Conservation (phyloP, 2,888 invertebrate species). For the Macrostomum cliftonense region DNA sequence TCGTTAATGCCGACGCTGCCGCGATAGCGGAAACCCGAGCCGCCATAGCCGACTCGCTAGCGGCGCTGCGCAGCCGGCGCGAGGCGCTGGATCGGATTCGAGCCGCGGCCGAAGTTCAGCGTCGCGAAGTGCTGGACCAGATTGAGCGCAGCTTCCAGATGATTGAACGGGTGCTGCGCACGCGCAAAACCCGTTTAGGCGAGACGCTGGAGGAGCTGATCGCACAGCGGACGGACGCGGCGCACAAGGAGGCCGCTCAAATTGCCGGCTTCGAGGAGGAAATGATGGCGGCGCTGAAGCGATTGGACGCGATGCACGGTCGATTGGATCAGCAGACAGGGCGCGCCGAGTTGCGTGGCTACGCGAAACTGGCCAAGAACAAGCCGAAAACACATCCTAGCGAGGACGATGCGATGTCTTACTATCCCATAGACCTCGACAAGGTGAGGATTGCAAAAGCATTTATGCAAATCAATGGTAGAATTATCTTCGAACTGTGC, state of each 20-base stretch:
- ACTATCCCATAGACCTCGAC: constrained; percentile 7
- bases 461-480: too few species aligned
- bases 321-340: constrained; percentile 25
- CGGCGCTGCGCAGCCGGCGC: too few species aligned
- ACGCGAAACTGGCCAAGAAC: constrained; percentile 40
- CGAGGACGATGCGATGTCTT: constrained; percentile 5
- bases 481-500: too few species aligned
- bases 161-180: neutral
- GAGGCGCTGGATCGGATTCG: too few species aligned
- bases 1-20: too few species aligned
- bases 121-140: neutral
- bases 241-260: constrained; percentile 26
- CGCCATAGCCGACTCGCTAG: too few species aligned
- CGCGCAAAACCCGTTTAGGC: neutral
- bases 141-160: constrained; percentile 4
- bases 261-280: constrained; percentile 5
- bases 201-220: neutral
- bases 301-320: constrained; percentile 20
- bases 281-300: neutral
- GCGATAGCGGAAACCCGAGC: too few species aligned
- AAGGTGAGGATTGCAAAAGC: constrained; percentile 7
- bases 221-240: neutral
- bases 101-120: too few species aligned
- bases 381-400: constrained; percentile 22
- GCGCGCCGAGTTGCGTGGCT: constrained; percentile 17